Conservation (phyloP, 2,888 invertebrate genomes). For the Zygogramma bicolorata region DNA sequence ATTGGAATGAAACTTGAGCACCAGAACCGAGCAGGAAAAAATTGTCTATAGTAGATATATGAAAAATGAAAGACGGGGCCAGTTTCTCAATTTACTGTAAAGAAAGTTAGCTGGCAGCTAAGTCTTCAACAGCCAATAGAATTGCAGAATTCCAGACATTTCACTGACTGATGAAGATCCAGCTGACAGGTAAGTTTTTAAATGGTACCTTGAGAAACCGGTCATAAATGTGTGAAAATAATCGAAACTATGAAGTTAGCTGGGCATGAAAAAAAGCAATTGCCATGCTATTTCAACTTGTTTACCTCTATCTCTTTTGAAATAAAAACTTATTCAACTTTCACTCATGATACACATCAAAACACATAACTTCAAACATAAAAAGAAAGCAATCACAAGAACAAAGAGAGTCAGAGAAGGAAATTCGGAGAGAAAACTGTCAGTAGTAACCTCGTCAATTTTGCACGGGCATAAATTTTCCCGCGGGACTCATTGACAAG, state of each 20-base stretch:
- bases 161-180: background rate
- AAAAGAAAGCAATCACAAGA: conserved; percentile 17
- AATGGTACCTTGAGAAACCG: no score
- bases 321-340: background rate
- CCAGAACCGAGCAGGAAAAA: no score
- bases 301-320: background rate
- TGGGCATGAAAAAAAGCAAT: background rate
- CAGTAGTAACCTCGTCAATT: background rate
- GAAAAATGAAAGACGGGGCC: no score
- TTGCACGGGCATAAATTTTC: conserved; percentile 12
- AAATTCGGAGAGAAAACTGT: conserved; percentile 11
- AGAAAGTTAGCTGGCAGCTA: no score
- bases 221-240: no score
- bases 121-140: no score
- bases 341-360: conserved; percentile 14
- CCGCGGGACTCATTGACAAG: conserved; percentile 25
- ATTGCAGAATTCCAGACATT: no score
- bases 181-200: background rate
- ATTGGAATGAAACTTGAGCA: no score
- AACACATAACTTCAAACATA: background rate
- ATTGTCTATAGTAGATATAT: no score
- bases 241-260: background rate
- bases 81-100: no score
- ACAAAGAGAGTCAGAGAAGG: conserved; percentile 24
- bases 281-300: conserved; percentile 6